phyloP scores from a whole-genome alignment of 53 echinoderm and acorn worm species.

The Holothuria scabra region DNA sequence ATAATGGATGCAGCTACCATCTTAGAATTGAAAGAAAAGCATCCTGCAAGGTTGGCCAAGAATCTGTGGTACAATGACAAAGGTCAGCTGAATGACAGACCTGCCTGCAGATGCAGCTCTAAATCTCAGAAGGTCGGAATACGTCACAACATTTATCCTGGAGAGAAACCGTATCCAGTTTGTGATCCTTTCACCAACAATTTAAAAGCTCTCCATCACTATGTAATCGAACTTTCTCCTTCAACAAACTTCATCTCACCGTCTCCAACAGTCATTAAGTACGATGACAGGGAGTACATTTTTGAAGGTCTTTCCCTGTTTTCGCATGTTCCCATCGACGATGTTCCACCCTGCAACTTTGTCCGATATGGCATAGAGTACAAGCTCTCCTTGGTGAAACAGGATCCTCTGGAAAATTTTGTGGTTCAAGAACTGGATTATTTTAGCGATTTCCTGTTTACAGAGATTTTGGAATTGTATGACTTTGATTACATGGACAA shows the following conservation, averaged over 20 bases:
- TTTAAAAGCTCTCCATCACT: slow-evolving; percentile 82
- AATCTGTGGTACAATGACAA: slow-evolving; percentile 97
- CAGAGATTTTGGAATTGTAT: slow-evolving; percentile 90
- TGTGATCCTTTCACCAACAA: slow-evolving; percentile 92
- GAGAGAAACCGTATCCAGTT: slow-evolving; percentile 68
- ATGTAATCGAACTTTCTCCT: slow-evolving; percentile 83
- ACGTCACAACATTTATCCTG: slow-evolving; percentile 92
- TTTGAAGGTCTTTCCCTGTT: slow-evolving; percentile 97
- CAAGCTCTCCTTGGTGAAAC: slow-evolving; percentile 79
- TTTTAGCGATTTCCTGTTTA: slow-evolving; percentile 87
- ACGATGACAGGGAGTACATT: slow-evolving; percentile 93
- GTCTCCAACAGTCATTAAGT: slow-evolving; percentile 85
- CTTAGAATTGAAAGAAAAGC: slow-evolving; percentile 74
- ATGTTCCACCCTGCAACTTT: slow-evolving; percentile 79
- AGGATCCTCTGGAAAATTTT: slow-evolving; percentile 96
- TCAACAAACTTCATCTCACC: slow-evolving; percentile 85
- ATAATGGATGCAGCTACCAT: slow-evolving; percentile 50
- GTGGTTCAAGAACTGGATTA: slow-evolving; percentile 84
- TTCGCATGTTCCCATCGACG: slow-evolving; percentile 72
- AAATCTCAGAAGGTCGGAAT: slow-evolving; percentile 83
- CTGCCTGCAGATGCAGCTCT: slow-evolving; percentile 89
- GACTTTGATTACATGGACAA: slow-evolving; percentile 78
- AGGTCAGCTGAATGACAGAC: slow-evolving; percentile 93
- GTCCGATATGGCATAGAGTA: slow-evolving; percentile 92
- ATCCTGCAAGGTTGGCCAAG: slow-evolving; percentile 78